These are phyloP conservation scores for Endotricha flammealis DNA, from an alignment of 2,888 invertebrate genomes.

Conservation along the genomic window DNA sequence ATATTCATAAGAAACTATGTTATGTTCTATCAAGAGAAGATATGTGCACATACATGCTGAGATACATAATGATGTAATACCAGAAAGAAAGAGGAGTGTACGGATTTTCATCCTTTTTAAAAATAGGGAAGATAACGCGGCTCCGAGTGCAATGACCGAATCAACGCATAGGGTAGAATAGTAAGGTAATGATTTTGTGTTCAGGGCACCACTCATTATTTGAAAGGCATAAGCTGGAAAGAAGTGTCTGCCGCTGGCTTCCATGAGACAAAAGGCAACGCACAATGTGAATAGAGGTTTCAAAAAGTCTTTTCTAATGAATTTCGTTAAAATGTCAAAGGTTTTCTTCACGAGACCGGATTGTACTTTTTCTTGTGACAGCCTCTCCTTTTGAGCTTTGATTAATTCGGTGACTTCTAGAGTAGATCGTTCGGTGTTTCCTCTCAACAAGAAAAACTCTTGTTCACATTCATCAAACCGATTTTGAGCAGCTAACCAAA, in stretches of 20 bases:
- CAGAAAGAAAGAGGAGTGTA: slow-evolving; percentile 41
- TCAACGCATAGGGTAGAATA: slow-evolving; percentile 46
- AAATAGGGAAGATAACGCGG: slow-evolving; percentile 38
- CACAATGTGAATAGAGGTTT: slow-evolving; percentile 41
- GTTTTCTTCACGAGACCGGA: no score
- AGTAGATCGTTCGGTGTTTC: no score
- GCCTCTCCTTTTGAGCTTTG: no score
- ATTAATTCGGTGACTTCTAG: no score
- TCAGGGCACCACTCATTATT: slow-evolving; percentile 42
- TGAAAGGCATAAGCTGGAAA: slow-evolving; percentile 50
- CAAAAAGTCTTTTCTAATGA: slow-evolving; percentile 36
- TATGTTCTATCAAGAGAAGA: no score
- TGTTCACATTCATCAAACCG: no score
- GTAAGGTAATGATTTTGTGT: slow-evolving; percentile 33
- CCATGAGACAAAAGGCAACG: slow-evolving; percentile 34
- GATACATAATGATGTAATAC: slow-evolving; percentile 33
- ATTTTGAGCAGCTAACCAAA: no score
- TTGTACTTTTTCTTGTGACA: no score
- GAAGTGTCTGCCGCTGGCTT: slow-evolving; percentile 44
- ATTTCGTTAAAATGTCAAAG: no score
- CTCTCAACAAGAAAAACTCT: no score
- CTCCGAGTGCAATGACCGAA: slow-evolving; percentile 39
- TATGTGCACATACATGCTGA: slow-evolving; percentile 29
- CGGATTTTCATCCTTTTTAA: slow-evolving; percentile 45
- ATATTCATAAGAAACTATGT: slow-evolving; percentile 29